Evolutionary conservation across 2,797 vertebrate genomes (phyloP).

Genomic region (Diplodus sargus): DNA sequence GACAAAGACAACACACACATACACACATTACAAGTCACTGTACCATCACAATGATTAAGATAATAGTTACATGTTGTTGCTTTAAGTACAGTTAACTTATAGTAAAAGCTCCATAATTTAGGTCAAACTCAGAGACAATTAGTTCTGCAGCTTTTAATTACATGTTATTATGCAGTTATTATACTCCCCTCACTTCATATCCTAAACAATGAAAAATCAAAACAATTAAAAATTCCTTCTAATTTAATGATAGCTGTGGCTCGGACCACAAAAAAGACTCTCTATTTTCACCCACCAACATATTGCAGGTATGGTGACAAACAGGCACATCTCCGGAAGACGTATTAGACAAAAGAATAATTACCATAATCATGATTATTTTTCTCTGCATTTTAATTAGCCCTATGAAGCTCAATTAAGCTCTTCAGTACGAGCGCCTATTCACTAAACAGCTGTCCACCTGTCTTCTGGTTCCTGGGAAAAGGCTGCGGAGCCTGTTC

Average conservation of each 20-base stretch:
- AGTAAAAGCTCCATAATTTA: not conserved
- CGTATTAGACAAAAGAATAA: constrained; percentile 73
- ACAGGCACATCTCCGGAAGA: constrained; percentile 56
- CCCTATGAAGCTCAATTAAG: constrained; percentile 84
- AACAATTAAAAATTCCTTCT: constrained; percentile 29
- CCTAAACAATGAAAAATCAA: constrained; percentile 33
- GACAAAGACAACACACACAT: too few species aligned
- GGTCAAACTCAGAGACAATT: constrained; percentile 21
- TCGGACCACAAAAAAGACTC: constrained; percentile 9
- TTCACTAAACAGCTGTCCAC: constrained; percentile 85
- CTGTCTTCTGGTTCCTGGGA: constrained; percentile 82
- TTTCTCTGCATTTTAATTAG: constrained; percentile 80
- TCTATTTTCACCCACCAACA: constrained; percentile 33
- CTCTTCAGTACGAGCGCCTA: constrained; percentile 77
- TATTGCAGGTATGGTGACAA: constrained; percentile 60
- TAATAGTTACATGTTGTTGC: too few species aligned
- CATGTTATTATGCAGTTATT: constrained; percentile 25
- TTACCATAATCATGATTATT: constrained; percentile 80
- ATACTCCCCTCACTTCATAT: not conserved
- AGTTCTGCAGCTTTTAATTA: constrained; percentile 40
- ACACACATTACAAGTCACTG: too few species aligned
- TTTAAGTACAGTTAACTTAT: not conserved
- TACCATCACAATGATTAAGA: too few species aligned
- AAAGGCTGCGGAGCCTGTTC: constrained; percentile 78
- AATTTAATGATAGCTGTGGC: constrained; percentile 20